These are phyloP conservation scores for Marcusenius ussheri DNA, from an alignment of 2,113 vertebrate genomes.

Conservation along the genomic window DNA sequence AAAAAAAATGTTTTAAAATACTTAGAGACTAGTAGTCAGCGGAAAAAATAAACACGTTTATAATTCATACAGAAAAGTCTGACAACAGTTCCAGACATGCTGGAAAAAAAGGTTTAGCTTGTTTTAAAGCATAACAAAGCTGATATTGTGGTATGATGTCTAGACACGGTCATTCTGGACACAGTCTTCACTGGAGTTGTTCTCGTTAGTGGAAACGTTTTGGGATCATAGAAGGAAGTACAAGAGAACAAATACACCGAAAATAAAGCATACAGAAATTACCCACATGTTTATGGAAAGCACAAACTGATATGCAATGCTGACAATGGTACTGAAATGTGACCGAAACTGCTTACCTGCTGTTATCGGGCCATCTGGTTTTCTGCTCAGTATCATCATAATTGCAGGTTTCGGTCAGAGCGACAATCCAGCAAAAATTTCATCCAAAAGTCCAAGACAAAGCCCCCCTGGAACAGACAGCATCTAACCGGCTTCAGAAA, in stretches of 20 bases:
- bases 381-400: slow-evolving; percentile 81
- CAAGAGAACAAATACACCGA: not conserved
- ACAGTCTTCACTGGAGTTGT: not conserved
- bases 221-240: not conserved
- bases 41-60: not conserved
- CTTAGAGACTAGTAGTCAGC: not conserved
- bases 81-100: not conserved
- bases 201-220: not conserved
- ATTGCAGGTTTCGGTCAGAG: slow-evolving; percentile 38
- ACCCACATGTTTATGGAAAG: not conserved
- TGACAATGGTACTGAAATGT: not conserved
- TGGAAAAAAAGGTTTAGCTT: not conserved
- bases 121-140: not conserved
- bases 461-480: slow-evolving; percentile 23
- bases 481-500: not conserved
- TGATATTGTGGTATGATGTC: not conserved
- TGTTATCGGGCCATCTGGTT: slow-evolving; percentile 72
- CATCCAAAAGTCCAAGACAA: not conserved
- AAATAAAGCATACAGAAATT: not conserved
- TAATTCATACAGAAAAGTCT: not conserved
- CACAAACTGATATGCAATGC: not conserved
- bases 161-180: not conserved
- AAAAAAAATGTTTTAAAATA: not conserved
- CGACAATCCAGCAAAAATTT: slow-evolving; percentile 53
- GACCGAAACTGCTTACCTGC: slow-evolving; percentile 58